phyloP scores from a whole-genome alignment of 2,888 invertebrate species.

The Eupithecia centaureata region DNA sequence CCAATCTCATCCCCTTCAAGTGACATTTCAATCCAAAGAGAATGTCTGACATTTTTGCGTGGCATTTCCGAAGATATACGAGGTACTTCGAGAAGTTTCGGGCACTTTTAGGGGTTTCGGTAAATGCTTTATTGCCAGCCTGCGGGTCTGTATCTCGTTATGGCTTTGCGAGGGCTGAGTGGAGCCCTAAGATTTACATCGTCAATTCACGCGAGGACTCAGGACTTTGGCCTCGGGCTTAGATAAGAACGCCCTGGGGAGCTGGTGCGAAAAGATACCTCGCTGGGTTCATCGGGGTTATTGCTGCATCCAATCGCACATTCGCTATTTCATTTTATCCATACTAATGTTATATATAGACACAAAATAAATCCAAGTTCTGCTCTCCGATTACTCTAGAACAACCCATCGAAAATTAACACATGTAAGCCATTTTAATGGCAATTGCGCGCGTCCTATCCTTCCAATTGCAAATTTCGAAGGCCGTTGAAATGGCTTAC shows the following conservation, averaged over 20 bases:
- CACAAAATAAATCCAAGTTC: too few relatives aligned
- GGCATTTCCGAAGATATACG: slow-evolving; percentile 35
- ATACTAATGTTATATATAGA: too few relatives aligned
- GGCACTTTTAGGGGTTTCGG: slow-evolving; percentile 42
- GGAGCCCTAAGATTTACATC: slow-evolving; percentile 48
- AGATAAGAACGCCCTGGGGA: not conserved
- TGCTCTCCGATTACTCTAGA: too few relatives aligned
- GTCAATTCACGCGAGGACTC: slow-evolving; percentile 36
- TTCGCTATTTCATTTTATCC: too few relatives aligned
- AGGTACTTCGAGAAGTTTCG: slow-evolving; percentile 45
- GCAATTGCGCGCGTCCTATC: too few relatives aligned
- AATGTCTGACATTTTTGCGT: slow-evolving; percentile 37
- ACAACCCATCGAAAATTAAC: too few relatives aligned
- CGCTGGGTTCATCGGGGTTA: not conserved
- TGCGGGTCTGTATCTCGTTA: slow-evolving; percentile 48
- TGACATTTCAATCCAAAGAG: slow-evolving; percentile 56
- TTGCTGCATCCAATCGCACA: too few relatives aligned
- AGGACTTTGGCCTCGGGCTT: slow-evolving; percentile 10
- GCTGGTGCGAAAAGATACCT: not conserved
- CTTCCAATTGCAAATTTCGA: too few relatives aligned
- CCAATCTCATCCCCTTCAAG: slow-evolving; percentile 48
- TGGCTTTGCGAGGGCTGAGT: slow-evolving; percentile 36
- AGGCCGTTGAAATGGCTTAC: too few relatives aligned
- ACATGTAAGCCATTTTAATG: too few relatives aligned
- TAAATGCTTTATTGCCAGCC: slow-evolving; percentile 52